Conservation (phyloP, 2,888 invertebrate species). For the Xestobium rufovillosum region DNA sequence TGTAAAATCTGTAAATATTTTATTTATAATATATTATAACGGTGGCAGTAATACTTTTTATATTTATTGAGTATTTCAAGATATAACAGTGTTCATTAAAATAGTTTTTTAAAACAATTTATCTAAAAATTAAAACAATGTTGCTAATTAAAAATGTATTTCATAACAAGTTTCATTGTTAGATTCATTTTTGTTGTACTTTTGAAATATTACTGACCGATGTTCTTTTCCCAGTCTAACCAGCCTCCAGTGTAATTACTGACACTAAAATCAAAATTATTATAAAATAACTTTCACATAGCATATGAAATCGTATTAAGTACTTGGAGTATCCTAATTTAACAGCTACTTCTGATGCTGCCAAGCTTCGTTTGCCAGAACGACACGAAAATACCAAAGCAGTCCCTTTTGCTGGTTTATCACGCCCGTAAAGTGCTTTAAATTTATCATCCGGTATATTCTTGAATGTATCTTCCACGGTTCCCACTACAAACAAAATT, state of each 20-base stretch:
- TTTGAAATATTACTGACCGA: no score
- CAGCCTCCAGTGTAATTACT: constrained; percentile 27
- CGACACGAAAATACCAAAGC: constrained; percentile 63
- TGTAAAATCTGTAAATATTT: no score
- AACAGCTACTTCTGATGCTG: constrained; percentile 52
- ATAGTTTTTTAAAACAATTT: no score
- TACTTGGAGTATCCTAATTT: constrained; percentile 55
- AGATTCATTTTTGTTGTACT: no score
- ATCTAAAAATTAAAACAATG: no score
- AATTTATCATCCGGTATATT: constrained; percentile 49
- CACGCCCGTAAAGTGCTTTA: constrained; percentile 47
- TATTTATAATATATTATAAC: no score
- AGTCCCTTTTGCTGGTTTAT: constrained; percentile 51
- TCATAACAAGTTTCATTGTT: no score
- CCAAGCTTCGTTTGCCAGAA: constrained; percentile 56
- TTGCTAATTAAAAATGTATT: no score
- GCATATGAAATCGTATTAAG: constrained; percentile 24
- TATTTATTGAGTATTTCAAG: no score
- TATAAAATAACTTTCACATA: constrained; percentile 13
- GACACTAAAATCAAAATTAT: no score
- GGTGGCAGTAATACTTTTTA: no score
- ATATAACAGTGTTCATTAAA: no score
- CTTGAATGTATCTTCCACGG: constrained; percentile 43
- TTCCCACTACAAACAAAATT: constrained; percentile 46
- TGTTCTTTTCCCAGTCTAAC: constrained; percentile 25